Evolutionary conservation across 2,888 invertebrate species (phyloP), one percentile per base, ranked within the genome.

Genomic region (Drosophila fulvimacula): DNA sequence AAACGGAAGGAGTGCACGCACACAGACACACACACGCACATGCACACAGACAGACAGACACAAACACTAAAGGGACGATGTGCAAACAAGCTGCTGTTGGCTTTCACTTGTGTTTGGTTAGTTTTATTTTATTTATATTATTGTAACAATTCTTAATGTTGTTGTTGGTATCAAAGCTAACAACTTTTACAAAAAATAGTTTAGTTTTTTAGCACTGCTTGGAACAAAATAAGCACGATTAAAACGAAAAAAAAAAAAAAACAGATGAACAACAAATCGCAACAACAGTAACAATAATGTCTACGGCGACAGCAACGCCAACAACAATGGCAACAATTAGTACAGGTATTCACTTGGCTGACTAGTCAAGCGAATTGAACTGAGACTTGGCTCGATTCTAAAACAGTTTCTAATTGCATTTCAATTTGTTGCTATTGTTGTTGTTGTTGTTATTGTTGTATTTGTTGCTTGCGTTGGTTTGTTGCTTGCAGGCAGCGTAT

Each of bases 401-500:
- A 66, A 56, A 21, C 68, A 21, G 39, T 34, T 48, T 56, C 5
- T n/a, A 21, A 44, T 52, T 52, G 55, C 30, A 41, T 24, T 58
- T 39, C 34, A 41, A 42, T 30, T 41, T 46, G 48, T 66, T 55
- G 32, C 48, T 46, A 41, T 60, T 62, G n/a, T 30, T 48, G 41
- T 34, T 62, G 24, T 42, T 62, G 36, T 10, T 63, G 58, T 53
- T 61, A 46, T 53, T 64, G 46, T 48, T 64, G 53, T 65, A 63
- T 42, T 46, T 67, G 61, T 53, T 64, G 48, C 46, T 63, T 24
- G 55, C 48, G 67, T 71, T 46, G 65, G 27, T 27, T n/a, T 63
- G 68, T 44, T 58, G 39, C 48, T 69, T 30, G 66, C 63, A 67
- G 49, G 67, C 80, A 82, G 85, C 85, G 86, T 75, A 76, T 73